Evolutionary conservation across 2,797 vertebrate species (phyloP).

Genomic region (Tauraco hartlaubi): DNA sequence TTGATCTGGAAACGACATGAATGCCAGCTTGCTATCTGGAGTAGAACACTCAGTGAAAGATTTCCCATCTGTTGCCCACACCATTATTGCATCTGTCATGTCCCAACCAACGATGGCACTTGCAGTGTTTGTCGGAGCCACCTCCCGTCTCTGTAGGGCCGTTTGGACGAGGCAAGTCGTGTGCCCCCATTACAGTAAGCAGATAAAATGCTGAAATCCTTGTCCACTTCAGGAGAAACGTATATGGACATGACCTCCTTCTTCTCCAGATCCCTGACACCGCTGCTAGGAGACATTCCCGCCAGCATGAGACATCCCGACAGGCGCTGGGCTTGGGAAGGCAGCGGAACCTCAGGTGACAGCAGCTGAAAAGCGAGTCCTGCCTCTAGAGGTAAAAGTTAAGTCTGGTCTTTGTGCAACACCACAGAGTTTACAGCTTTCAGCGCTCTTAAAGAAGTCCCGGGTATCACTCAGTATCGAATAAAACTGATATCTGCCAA

Average conservation of each 20-base stretch:
- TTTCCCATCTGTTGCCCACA: background rate
- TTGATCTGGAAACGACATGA: background rate
- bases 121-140: background rate
- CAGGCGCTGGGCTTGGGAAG: background rate
- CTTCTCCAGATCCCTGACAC: background rate
- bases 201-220: background rate
- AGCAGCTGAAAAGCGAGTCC: background rate
- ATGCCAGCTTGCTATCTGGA: background rate
- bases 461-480: background rate
- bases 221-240: background rate
- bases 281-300: background rate
- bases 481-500: background rate
- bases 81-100: background rate
- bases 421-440: background rate
- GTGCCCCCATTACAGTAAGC: accelerated
- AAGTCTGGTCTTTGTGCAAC: background rate
- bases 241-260: accelerated
- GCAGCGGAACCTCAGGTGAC: background rate
- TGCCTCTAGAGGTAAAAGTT: background rate
- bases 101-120: background rate
- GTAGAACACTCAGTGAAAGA: background rate
- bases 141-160: background rate
- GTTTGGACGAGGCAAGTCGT: background rate
- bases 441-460: background rate
- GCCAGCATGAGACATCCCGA: background rate